Percentiles rank a stretch among this genome's conserved stretches.
Evolutionary conservation across 2,888 invertebrate genomes (phyloP).

Genomic region (Lasiommata megera): DNA sequence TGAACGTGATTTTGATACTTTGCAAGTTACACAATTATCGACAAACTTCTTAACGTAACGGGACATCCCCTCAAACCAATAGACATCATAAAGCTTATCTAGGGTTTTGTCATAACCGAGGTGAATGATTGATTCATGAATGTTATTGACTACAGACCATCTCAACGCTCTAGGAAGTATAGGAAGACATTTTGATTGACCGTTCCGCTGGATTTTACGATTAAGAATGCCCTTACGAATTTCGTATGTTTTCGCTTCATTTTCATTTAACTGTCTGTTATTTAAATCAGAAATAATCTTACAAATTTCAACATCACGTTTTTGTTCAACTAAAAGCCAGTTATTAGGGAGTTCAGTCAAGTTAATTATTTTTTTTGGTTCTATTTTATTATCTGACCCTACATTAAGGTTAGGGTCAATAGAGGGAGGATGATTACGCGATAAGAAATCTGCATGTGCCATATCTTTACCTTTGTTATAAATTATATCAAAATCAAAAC

Average conservation of each 20-base stretch:
- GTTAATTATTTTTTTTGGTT: too few species aligned
- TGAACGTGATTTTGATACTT: slow-evolving; percentile 38
- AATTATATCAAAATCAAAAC: slow-evolving; percentile 34
- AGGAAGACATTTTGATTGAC: slow-evolving; percentile 25
- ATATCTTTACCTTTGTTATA: slow-evolving; percentile 34
- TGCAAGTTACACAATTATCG: too few species aligned
- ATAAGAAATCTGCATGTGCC: slow-evolving; percentile 36
- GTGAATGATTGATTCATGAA: slow-evolving; percentile 37
- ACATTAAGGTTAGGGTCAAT: too few species aligned
- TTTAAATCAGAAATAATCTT: background rate
- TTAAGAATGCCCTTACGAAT: slow-evolving; percentile 26
- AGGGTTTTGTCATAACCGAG: too few species aligned
- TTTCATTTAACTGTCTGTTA: slow-evolving; percentile 1
- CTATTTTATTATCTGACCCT: background rate
- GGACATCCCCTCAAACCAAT: slow-evolving; percentile 43
- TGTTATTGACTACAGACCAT: slow-evolving; percentile 40
- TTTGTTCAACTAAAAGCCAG: slow-evolving; percentile 40
- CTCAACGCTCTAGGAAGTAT: slow-evolving; percentile 36
- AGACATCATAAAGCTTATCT: slow-evolving; percentile 38
- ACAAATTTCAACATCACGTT: slow-evolving; percentile 32
- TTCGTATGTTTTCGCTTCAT: slow-evolving; percentile 32
- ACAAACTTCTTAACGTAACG: too few species aligned
- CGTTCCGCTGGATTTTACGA: slow-evolving; percentile 30
- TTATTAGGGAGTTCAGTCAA: background rate
- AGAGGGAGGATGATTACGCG: slow-evolving; percentile 31